These are phyloP conservation scores for Palaemon carinicauda DNA, from an alignment of 1,140 invertebrate species.

Conservation along the genomic window DNA sequence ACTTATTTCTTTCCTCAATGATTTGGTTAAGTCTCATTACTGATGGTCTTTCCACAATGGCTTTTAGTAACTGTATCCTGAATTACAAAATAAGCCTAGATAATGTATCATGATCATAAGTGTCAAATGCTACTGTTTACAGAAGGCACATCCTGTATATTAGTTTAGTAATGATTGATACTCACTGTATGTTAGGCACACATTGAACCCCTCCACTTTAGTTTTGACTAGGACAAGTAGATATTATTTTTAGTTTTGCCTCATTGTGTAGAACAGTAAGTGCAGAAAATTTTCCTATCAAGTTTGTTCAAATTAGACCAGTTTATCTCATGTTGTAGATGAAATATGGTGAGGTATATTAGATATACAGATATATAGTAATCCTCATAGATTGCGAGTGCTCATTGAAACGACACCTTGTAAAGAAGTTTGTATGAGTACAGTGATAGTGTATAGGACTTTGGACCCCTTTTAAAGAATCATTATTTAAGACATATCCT, in stretches of 20 bases:
- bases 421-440: neutral
- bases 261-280: neutral
- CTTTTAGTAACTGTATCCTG: slow-evolving; percentile 48
- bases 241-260: neutral
- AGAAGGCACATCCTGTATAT: slow-evolving; percentile 29
- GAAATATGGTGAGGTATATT: too few relatives aligned
- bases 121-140: slow-evolving; percentile 45
- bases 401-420: neutral
- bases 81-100: slow-evolving; percentile 27
- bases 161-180: slow-evolving; percentile 48
- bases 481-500: neutral
- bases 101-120: slow-evolving; percentile 46
- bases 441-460: neutral
- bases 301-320: too few relatives aligned
- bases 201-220: slow-evolving; percentile 41
- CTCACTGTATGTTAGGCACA: slow-evolving; percentile 47
- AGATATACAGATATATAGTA: too few relatives aligned
- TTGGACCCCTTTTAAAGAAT: neutral
- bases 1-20: neutral
- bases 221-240: neutral
- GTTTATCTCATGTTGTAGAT: too few relatives aligned
- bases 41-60: slow-evolving; percentile 45
- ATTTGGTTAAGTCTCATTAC: slow-evolving; percentile 26
- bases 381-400: too few relatives aligned
- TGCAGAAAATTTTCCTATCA: neutral